Evolutionary conservation across 2,888 invertebrate genomes (phyloP).

Genomic region (Eilema caniola): DNA sequence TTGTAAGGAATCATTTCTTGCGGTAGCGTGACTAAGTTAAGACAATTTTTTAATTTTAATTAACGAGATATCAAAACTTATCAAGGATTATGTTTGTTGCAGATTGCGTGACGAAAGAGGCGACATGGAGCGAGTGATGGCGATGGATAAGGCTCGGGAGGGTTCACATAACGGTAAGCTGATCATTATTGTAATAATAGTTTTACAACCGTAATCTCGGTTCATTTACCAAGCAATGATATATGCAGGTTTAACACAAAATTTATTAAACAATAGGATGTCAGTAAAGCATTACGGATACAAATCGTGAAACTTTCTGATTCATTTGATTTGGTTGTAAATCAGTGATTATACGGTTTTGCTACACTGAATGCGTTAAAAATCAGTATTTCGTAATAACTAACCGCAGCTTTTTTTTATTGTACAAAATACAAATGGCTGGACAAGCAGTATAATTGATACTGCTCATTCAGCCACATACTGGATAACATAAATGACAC

Average conservation of each 20-base stretch:
- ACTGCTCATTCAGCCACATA: too few relatives aligned
- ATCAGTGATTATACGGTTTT: conserved; percentile 14
- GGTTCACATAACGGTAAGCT: conserved; percentile 95
- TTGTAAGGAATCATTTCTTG: conserved; percentile 77
- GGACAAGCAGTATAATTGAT: too few relatives aligned
- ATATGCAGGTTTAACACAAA: not conserved
- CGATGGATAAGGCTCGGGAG: conserved; percentile 94
- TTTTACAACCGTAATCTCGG: conserved; percentile 6
- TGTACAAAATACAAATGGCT: too few relatives aligned
- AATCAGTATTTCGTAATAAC: not conserved
- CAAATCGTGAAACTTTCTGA: conserved; percentile 33
- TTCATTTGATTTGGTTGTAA: conserved; percentile 23
- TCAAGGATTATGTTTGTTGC: conserved; percentile 80
- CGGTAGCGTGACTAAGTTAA: conserved; percentile 76
- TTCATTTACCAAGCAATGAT: not conserved
- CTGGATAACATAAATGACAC: too few relatives aligned
- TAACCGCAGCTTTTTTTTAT: not conserved
- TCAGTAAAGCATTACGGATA: conserved; percentile 17
- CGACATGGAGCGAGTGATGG: conserved; percentile 93
- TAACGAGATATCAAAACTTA: conserved; percentile 73
- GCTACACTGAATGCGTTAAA: conserved; percentile 13
- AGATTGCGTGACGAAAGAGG: conserved; percentile 96
- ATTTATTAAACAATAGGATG: conserved; percentile 25
- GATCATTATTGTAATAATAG: conserved; percentile 37
- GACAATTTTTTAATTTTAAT: conserved; percentile 63